phyloP scores from a whole-genome alignment of 2,888 invertebrate species.

The Ypsolopha sequella region DNA sequence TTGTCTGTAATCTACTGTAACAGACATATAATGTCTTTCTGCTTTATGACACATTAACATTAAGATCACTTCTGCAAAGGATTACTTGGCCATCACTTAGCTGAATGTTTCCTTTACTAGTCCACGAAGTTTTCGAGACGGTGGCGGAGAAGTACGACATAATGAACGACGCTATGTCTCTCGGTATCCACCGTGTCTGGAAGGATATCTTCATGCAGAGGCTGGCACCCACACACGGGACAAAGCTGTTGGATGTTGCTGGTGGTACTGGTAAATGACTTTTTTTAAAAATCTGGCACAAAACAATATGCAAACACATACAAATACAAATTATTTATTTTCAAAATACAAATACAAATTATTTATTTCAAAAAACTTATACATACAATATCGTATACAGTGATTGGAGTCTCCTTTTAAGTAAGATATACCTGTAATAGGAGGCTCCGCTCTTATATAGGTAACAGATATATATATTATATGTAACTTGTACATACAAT shows the following conservation, averaged over 20 bases:
- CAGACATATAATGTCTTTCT: background rate
- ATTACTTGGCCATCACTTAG: no score
- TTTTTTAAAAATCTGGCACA: background rate
- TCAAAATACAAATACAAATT: no score
- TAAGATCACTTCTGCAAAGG: background rate
- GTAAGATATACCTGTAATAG: no score
- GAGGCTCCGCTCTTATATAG: no score
- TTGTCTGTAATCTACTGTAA: no score
- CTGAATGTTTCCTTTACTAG: constrained; percentile 51
- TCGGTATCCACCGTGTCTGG: constrained; percentile 96
- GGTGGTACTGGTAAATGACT: constrained; percentile 91
- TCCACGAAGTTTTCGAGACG: constrained; percentile 93
- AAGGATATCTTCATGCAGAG: constrained; percentile 92
- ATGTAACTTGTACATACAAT: no score
- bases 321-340: no score
- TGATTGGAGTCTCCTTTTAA: no score
- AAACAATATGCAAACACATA: background rate
- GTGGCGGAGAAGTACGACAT: constrained; percentile 94
- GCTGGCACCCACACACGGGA: constrained; percentile 81
- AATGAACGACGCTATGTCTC: constrained; percentile 99
- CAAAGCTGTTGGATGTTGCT: constrained; percentile 91
- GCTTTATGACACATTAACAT: background rate
- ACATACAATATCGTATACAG: no score
- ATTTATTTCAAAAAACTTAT: no score
- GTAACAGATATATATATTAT: no score